These are phyloP conservation scores for Hydrozoanthus gracilis DNA, from an alignment of 92 coral and sea anemone genomes.

Conservation along the genomic window DNA sequence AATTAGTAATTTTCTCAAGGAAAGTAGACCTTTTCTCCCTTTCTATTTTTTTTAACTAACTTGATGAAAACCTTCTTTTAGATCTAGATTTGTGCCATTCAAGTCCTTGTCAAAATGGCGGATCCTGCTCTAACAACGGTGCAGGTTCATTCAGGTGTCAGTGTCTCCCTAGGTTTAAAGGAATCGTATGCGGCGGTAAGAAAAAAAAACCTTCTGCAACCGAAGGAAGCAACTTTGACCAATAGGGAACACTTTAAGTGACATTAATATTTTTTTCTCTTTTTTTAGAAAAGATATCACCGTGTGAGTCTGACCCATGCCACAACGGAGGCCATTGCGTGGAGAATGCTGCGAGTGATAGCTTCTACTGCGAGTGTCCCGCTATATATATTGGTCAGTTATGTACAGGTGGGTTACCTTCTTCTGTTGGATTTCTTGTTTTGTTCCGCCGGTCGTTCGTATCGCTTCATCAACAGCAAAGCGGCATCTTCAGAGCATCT, in stretches of 20 bases:
- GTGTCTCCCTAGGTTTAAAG: conserved; percentile 72
- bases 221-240: not conserved
- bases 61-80: conserved; percentile 13
- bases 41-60: too few species aligned
- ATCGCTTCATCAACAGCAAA: too few species aligned
- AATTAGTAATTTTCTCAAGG: too few species aligned
- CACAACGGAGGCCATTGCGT: conserved; percentile 86
- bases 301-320: conserved; percentile 85
- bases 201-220: not conserved
- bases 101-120: conserved; percentile 94
- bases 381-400: conserved; percentile 70
- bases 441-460: not conserved
- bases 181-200: conserved; percentile 90
- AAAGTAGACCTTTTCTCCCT: too few species aligned
- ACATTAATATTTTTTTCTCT: too few species aligned
- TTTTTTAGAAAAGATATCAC: conserved; percentile 73
- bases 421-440: not conserved
- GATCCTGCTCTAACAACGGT: conserved; percentile 77
- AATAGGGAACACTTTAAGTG: not conserved
- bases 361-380: conserved; percentile 87
- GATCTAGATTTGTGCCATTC: conserved; percentile 91
- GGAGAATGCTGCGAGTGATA: conserved; percentile 60
- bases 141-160: conserved; percentile 80
- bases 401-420: conserved; percentile 75
- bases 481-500: too few species aligned